Evolutionary conservation across 2,797 vertebrate genomes (phyloP), one percentile per base, ranked within the genome.

Genomic region (Melanotaenia boesemani): DNA sequence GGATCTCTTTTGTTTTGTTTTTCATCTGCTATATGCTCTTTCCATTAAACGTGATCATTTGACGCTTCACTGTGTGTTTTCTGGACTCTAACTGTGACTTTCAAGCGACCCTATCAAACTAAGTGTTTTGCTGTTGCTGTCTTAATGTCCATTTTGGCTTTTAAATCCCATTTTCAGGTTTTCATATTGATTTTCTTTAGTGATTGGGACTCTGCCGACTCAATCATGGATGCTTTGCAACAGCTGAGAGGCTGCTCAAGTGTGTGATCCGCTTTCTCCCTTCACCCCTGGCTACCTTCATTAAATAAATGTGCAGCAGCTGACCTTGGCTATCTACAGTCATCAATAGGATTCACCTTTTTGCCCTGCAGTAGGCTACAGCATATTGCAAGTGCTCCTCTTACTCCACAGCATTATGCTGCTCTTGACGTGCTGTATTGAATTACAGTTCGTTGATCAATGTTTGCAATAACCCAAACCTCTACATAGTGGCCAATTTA

Each of bases 401-500:
- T 67, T 32, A 8, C 30, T 73, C 71, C 28, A 59, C 46, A 70
- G 52, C 58, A 61, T 74, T 72, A 79, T 84, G 71, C 74, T 65
- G 44, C 72, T 86, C 70, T 84, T 74, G 87, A 80, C 84, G 75
- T 70, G 24, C 67, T 73, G 2, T 85, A 90, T 90, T 72, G 68
- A 84, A 88, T 92, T 88, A 88, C 87, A 74, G 61, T 71, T n/a
- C 37, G 15, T 37, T 88, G 88, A 91, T 92, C 91, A 84, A 86
- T 92, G 88, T 80, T 84, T 76, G 82, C 89, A 91, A 91, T 89
- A 91, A 90, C 64, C 75, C 44, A n/a, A 79, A 80, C 75, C 86
- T 80, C 77, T 55, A 72, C 67, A 72, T 68, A 76, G 74, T 55
- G 39, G 64, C 54, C 18, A 15, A 69, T 74, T 65, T 70, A 52